Evolutionary conservation across 2,113 vertebrate genomes (phyloP), one percentile per base, ranked within the genome.

Genomic region (Pluvianellus socialis): DNA sequence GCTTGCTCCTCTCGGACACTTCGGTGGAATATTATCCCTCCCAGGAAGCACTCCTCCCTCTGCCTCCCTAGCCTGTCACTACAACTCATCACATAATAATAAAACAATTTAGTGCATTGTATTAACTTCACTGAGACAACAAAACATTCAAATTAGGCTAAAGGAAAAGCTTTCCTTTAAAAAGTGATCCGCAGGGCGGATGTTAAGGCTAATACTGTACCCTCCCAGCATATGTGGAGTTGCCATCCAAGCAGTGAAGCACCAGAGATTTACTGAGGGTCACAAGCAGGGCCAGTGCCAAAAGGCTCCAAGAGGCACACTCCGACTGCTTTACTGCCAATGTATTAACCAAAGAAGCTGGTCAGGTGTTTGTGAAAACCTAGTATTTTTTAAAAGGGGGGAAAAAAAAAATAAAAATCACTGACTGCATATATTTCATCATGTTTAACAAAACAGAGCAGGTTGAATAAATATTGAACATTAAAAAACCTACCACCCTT

Each of bases 401-500:
- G 30, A 21, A 11, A n/a, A 21, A 11, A n/a, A 45, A 80, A 73
- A 55, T 81, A n/a, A 38, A 38, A 38, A 38, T 38, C 58, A 92
- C 77, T 44, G 86, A 84, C 61, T 88, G 49, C 47, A 10, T 90
- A 56, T 26, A 93, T 82, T 83, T 88, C 79, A 68, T 61, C 12
- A 15, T 40, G 73, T 92, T 68, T 93, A 90, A 96, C 70, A 90
- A 94, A 97, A 97, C 73, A 94, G 90, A 95, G 86, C 77, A 91
- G 86, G 81, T 5, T 90, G 93, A 94, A 74, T 91, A 97, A 98
- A 98, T 94, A 98, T 52, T 94, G 94, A 95, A 90, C 76, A 56
- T 87, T 6, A 45, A 93, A 94, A 93, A n/a, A 10, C 15, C 24
- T 26, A 81, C 65, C 68, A 83, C 7, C 33, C 73, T 15, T 47